These are phyloP conservation scores for Anableps anableps DNA, from an alignment of 2,797 vertebrate species.

Conservation along the genomic window DNA sequence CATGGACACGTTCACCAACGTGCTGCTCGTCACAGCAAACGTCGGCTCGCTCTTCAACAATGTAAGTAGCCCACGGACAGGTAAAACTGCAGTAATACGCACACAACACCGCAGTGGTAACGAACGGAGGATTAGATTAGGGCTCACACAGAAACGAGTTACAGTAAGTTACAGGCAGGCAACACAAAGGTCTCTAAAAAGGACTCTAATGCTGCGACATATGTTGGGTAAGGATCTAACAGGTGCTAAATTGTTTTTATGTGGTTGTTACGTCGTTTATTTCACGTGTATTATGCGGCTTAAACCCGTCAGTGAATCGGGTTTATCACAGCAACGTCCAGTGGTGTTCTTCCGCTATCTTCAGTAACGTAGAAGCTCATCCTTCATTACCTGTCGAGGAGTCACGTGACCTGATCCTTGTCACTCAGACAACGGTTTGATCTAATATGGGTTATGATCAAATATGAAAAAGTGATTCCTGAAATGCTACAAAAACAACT, in stretches of 20 bases:
- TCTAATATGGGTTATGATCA: neutral
- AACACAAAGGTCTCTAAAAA: neutral
- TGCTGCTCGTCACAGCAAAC: slow-evolving; percentile 86
- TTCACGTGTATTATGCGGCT: neutral
- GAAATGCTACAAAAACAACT: neutral
- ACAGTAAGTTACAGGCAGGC: neutral
- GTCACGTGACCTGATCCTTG: slow-evolving; percentile 10
- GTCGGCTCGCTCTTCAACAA: slow-evolving; percentile 87
- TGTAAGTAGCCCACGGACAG: slow-evolving; percentile 71
- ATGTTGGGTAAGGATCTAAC: neutral
- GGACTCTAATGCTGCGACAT: neutral
- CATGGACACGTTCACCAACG: slow-evolving; percentile 80
- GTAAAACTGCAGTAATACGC: neutral
- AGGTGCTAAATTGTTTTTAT: neutral
- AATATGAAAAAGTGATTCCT: neutral
- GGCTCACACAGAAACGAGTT: neutral
- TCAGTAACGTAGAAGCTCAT: neutral
- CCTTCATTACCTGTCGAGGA: neutral
- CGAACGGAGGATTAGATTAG: slow-evolving; percentile 16
- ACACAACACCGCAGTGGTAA: neutral
- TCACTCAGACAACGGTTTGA: neutral
- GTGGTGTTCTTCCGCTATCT: neutral
- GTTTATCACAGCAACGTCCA: neutral
- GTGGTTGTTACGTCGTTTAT: neutral
- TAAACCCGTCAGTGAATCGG: too few relatives aligned